Percentiles rank a stretch among this genome's conserved stretches.
Evolutionary conservation across 2,797 vertebrate species (phyloP).

Genomic region (Alfaro cultratus): DNA sequence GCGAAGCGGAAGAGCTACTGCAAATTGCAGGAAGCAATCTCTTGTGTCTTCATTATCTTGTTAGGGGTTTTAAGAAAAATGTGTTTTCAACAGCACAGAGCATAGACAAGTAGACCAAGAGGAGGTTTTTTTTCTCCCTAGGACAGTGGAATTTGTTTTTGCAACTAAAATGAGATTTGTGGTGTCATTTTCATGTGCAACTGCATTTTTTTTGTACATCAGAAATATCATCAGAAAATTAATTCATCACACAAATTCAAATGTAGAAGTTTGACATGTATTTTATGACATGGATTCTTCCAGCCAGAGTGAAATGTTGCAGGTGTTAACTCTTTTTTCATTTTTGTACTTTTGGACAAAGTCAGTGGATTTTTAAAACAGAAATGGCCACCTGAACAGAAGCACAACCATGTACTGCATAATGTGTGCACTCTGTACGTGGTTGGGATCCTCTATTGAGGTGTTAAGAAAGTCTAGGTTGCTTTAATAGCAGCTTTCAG

Average conservation of each 20-base stretch:
- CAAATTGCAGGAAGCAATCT: conserved; percentile 67
- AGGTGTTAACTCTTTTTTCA: neutral
- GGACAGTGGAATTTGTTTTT: conserved; percentile 16
- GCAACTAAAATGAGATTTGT: conserved; percentile 8
- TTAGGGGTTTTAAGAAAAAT: conserved; percentile 59
- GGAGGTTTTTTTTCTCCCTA: conserved; percentile 3
- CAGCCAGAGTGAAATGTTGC: neutral
- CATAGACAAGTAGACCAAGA: conserved; percentile 27
- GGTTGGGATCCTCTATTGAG: neutral
- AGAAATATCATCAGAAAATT: no score
- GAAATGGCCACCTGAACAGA: neutral
- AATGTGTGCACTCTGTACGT: neutral
- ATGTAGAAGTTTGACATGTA: neutral
- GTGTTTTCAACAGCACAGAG: conserved; percentile 42
- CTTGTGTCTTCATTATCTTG: conserved; percentile 68
- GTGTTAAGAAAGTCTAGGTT: neutral
- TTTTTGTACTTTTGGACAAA: neutral
- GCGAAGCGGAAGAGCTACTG: conserved; percentile 54
- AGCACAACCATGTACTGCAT: neutral
- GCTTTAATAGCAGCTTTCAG: neutral
- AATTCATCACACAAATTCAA: neutral
- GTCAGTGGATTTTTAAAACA: neutral
- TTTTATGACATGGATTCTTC: neutral
- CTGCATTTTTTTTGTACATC: neutral
- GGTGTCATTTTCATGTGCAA: conserved; percentile 4